Conservation (phyloP, 2,888 invertebrate species). For the Apamea crenata region DNA sequence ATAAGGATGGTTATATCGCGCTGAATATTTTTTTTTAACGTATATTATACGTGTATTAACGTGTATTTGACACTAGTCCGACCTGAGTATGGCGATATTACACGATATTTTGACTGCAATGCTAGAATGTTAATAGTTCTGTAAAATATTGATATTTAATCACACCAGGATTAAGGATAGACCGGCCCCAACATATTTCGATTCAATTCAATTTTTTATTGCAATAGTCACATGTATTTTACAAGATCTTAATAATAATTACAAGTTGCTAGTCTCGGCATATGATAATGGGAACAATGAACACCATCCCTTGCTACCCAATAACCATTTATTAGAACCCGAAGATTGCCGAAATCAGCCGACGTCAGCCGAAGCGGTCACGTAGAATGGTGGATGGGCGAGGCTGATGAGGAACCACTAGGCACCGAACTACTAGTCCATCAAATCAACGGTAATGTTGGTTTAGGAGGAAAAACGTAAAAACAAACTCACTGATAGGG, state of each 20-base stretch:
- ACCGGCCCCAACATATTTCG: too few species aligned
- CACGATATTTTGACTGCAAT: neutral
- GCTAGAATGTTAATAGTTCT: neutral
- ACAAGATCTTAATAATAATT: neutral
- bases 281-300: constrained; percentile 20
- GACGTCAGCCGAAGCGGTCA: constrained; percentile 59
- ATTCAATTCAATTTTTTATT: neutral
- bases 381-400: constrained; percentile 57
- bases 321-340: constrained; percentile 35
- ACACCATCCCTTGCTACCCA: constrained; percentile 15
- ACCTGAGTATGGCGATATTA: neutral
- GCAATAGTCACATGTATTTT: neutral
- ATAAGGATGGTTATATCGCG: neutral
- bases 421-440: constrained; percentile 34
- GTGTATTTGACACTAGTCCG: neutral
- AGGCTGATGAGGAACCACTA: constrained; percentile 43
- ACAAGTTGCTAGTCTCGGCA: neutral
- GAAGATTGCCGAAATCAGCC: constrained; percentile 49
- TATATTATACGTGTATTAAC: too few species aligned
- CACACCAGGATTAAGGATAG: neutral
- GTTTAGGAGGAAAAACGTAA: constrained; percentile 25
- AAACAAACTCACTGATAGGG: constrained; percentile 19
- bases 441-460: constrained; percentile 58
- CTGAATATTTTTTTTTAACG: too few species aligned
- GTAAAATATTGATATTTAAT: too few species aligned